Evolutionary conservation across 2,113 vertebrate species (phyloP), one percentile per base, ranked within the genome.

Genomic region (Cynocephalus volans): DNA sequence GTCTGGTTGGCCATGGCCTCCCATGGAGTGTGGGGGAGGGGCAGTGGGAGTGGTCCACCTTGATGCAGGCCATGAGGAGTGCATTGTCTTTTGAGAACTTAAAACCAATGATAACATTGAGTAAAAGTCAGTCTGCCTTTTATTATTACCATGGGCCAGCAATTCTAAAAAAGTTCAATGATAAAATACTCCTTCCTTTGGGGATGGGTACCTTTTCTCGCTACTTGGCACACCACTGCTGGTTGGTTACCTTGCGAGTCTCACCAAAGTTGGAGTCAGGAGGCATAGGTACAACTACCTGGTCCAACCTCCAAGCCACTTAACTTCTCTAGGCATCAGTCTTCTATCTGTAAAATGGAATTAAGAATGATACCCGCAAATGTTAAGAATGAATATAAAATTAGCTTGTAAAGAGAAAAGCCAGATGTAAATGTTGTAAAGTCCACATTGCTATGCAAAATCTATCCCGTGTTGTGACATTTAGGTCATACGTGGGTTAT

Each of bases 291-390:
- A 31, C 45, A 41, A 64, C 48, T 82, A 24, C 31, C 18, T 80
- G 52, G 58, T 45, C 26, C 52, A 84, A 54, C 33, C 24, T 0
- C 36, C 48, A 81, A 81, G 52, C 67, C 54, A 26, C 9, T 90
- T 65, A 60, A 52, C 79, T 67, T 92, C 76, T 94, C 75, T 65
- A 73, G 90, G n/a, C 67, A 31, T 94, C 36, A 11, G 18, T 76
- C 90, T 56, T 75, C 81, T 54, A 76, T 95, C 62, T 95, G 60
- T 95, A 75, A 84, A 88, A 64, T 83, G 58, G 58, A 90, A 62
- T 67, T 48, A 80, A 84, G 64, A 73, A 36, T 31, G 28, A 67
- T 76, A 82, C 48, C 54, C 72, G 13, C 11, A 92, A 54, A 41
- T 73, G 31, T 56, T 82, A 62, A 65, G 50, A 36, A 75, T 67